A percentile compares a stretch with the other conserved stretches of the same genome.
Conservation (phyloP, 2,113 vertebrate genomes). For the Donacobius atricapilla region DNA sequence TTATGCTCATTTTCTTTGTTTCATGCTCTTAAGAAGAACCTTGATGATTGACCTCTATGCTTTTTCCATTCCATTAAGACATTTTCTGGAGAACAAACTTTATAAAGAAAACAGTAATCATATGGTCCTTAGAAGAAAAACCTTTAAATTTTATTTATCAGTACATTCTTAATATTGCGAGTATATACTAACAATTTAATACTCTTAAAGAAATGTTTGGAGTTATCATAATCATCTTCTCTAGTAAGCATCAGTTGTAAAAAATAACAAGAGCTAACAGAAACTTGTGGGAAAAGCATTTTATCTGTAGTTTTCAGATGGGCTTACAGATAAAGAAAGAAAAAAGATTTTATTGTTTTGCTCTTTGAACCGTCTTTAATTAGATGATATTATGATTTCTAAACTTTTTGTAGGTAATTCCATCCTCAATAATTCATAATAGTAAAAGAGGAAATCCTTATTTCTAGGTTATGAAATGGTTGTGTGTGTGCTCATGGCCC, state of each 20-base stretch:
- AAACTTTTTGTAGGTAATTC: background rate
- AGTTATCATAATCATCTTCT: background rate
- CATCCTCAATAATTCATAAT: background rate
- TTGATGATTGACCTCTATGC: background rate
- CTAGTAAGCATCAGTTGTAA: background rate
- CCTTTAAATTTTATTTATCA: background rate
- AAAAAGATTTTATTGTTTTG: background rate
- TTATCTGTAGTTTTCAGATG: background rate
- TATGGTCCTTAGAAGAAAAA: background rate
- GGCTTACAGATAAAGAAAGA: background rate
- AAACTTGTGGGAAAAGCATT: background rate
- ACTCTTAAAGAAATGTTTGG: background rate
- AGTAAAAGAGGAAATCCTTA: background rate
- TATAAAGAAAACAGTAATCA: background rate
- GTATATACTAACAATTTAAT: background rate
- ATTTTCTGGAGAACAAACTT: background rate
- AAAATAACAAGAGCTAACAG: background rate
- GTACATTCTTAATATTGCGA: background rate
- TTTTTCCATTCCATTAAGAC: background rate
- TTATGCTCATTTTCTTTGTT: background rate
- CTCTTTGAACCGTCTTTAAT: background rate
- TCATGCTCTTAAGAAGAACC: background rate
- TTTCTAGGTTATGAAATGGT: background rate
- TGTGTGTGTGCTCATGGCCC: background rate
- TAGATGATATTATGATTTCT: background rate